phyloP scores from a whole-genome alignment of 2,888 invertebrate species.

The Zelleria hepariella region DNA sequence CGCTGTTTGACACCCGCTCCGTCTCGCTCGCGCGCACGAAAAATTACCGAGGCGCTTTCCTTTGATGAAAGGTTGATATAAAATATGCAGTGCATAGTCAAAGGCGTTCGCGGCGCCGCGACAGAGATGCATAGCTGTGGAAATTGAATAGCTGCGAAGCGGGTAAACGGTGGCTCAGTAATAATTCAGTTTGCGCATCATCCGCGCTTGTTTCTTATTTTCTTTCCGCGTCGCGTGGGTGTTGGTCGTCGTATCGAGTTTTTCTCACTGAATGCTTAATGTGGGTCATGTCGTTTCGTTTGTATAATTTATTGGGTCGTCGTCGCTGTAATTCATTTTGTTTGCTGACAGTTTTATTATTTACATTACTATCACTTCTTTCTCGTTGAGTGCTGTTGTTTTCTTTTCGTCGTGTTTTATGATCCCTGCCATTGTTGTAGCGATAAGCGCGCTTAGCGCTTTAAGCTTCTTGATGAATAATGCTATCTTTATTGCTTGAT shows the following conservation, averaged over 20 bases:
- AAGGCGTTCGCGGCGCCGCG: slow-evolving; percentile 45
- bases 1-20: slow-evolving; percentile 67
- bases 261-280: slow-evolving; percentile 14
- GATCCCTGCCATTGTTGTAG: neutral
- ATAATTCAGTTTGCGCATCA: slow-evolving; percentile 57
- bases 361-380: neutral
- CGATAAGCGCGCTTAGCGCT: neutral
- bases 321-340: slow-evolving; percentile 21
- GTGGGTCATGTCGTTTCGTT: slow-evolving; percentile 27
- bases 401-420: neutral
- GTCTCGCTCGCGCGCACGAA: slow-evolving; percentile 57
- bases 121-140: slow-evolving; percentile 59
- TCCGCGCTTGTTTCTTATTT: slow-evolving; percentile 12
- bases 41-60: slow-evolving; percentile 55
- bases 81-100: slow-evolving; percentile 53
- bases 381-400: neutral
- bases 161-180: slow-evolving; percentile 43
- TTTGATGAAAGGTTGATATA: slow-evolving; percentile 67
- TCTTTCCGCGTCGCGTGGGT: slow-evolving; percentile 3
- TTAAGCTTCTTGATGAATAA: neutral
- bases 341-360: slow-evolving; percentile 25
- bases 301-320: slow-evolving; percentile 24
- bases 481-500: neutral
- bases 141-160: slow-evolving; percentile 55
- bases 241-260: slow-evolving; percentile 5